A percentile compares a stretch with the other conserved stretches of the same genome.
phyloP scores from a whole-genome alignment of 1,140 invertebrate genomes.

The Pseudomyrmex dendroicus region DNA sequence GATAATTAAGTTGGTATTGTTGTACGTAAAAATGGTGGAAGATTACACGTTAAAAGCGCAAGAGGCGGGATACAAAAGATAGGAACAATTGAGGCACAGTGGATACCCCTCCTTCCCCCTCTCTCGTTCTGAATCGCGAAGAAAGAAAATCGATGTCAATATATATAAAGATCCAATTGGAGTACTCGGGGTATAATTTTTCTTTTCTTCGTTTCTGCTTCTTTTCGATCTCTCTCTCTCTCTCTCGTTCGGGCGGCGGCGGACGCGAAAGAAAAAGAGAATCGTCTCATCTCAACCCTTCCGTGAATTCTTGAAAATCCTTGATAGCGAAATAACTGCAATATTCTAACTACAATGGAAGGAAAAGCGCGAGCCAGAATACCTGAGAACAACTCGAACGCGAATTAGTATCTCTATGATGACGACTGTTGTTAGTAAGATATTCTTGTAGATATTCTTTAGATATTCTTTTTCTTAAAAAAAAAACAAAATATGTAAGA shows the following conservation, averaged over 20 bases:
- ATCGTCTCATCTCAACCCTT: slow-evolving; percentile 18
- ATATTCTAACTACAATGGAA: slow-evolving; percentile 16
- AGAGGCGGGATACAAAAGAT: background rate
- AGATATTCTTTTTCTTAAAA: no score
- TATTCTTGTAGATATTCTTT: no score
- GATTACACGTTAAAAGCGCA: slow-evolving; percentile 6
- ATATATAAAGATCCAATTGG: slow-evolving; percentile 30
- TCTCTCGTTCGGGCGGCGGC: slow-evolving; percentile 26
- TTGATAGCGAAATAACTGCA: slow-evolving; percentile 28
- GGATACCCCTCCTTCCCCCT: background rate
- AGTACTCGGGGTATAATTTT: slow-evolving; percentile 48
- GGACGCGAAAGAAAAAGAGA: slow-evolving; percentile 1
- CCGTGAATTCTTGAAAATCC: slow-evolving; percentile 31
- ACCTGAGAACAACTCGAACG: background rate
- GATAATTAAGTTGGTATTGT: background rate
- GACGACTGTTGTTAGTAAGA: background rate
- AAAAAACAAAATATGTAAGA: background rate
- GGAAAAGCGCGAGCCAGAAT: slow-evolving; percentile 12
- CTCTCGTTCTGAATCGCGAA: background rate
- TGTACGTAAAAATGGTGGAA: background rate
- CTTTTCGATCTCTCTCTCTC: slow-evolving; percentile 20
- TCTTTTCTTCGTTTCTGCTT: slow-evolving; percentile 40
- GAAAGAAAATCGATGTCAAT: slow-evolving; percentile 27
- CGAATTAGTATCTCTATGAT: background rate
- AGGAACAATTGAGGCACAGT: slow-evolving; percentile 22